These are phyloP conservation scores for Ectropis crepuscularia DNA, from an alignment of 2,888 invertebrate species.

Conservation along the genomic window DNA sequence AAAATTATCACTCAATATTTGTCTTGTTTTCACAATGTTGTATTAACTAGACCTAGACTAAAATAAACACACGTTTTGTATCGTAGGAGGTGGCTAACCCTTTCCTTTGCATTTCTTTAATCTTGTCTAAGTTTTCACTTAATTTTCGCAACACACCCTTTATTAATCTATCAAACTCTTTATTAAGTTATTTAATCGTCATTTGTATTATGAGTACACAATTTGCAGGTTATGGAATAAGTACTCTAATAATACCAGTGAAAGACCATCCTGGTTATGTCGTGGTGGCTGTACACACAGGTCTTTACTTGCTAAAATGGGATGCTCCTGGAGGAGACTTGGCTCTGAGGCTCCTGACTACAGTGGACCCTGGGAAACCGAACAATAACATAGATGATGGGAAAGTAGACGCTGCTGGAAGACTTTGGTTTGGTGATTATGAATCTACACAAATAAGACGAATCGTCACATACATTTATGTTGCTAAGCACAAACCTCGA, in stretches of 20 bases:
- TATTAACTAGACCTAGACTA: too few relatives aligned
- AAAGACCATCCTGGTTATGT: slow-evolving; percentile 15
- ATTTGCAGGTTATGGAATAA: slow-evolving; percentile 10
- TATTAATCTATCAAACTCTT: too few relatives aligned
- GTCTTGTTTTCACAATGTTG: too few relatives aligned
- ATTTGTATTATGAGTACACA: too few relatives aligned
- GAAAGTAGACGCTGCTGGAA: slow-evolving; percentile 82
- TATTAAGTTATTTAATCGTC: too few relatives aligned
- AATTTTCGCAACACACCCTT: too few relatives aligned
- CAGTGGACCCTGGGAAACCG: slow-evolving; percentile 24
- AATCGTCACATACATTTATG: too few relatives aligned
- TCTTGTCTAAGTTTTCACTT: too few relatives aligned
- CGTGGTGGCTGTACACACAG: slow-evolving; percentile 10
- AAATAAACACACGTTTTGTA: too few relatives aligned
- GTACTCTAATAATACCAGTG: slow-evolving; percentile 11
- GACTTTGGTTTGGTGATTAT: slow-evolving; percentile 80
- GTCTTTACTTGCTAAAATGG: slow-evolving; percentile 22
- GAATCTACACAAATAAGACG: too few relatives aligned
- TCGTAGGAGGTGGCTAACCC: too few relatives aligned
- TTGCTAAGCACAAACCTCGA: not conserved
- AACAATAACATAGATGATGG: slow-evolving; percentile 81
- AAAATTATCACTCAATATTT: not conserved
- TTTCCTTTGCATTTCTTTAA: too few relatives aligned
- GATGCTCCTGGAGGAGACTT: slow-evolving; percentile 7
- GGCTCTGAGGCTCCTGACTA: slow-evolving; percentile 20